Percentiles rank a stretch among this genome's conserved stretches.
phyloP scores from a whole-genome alignment of 2,113 vertebrate species.

The Gobiocypris rarus region DNA sequence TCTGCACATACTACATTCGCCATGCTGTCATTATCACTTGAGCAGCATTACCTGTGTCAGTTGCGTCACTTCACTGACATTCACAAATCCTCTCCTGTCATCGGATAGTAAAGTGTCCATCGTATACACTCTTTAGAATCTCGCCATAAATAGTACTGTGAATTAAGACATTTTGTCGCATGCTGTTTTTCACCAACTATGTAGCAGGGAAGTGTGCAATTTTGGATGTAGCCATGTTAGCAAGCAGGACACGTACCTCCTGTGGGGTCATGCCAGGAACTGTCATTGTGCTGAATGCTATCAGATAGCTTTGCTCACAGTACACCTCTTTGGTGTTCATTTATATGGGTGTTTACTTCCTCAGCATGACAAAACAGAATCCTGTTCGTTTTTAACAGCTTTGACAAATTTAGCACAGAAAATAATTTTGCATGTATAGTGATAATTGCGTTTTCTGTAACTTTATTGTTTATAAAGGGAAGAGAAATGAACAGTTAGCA shows the following conservation, averaged over 20 bases:
- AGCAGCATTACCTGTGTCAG: no score
- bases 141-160: no score
- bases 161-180: no score
- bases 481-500: background rate
- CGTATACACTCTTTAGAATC: no score
- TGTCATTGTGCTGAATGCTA: background rate
- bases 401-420: background rate
- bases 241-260: background rate
- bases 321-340: background rate
- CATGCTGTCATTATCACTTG: no score
- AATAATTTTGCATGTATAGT: background rate
- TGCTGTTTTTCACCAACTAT: no score
- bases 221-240: background rate
- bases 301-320: background rate
- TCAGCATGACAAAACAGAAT: background rate
- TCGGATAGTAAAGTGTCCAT: no score
- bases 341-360: background rate
- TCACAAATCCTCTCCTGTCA: no score
- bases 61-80: no score
- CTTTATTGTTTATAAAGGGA: background rate
- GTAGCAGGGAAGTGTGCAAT: no score
- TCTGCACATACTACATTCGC: no score
- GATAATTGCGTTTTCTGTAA: background rate
- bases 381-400: background rate
- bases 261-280: background rate